Evolutionary conservation across 2,113 vertebrate genomes (phyloP), one percentile per base, ranked within the genome.

Genomic region (Neogobius melanostomus): DNA sequence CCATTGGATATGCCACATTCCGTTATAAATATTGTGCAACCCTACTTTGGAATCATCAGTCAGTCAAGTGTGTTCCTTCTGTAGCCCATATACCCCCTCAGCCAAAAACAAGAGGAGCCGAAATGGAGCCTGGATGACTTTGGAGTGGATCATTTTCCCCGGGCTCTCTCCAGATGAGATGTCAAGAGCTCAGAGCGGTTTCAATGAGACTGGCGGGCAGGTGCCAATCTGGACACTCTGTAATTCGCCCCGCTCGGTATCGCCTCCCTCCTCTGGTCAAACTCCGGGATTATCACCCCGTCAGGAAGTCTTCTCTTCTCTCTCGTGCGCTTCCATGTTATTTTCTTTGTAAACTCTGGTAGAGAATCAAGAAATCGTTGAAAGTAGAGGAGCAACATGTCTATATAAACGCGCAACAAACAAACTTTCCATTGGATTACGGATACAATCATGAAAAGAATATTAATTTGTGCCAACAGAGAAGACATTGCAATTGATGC

Each of bases 151-250:
- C 68, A 71, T 79, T 70, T 76, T 70, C 42, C 51, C 42, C 51
- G 14, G 67, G 64, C 71, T 77, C 66, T 15, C 54, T 48, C 17
- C 52, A 54, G 74, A 65, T 63, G 10, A 36, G 45, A 68, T 69
- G 82, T 78, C 76, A 69, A 70, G 63, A 73, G 75, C 62, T 56
- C 64, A 72, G 75, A 63, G 68, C 69, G 69, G 68, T 75, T 82
- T 71, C 53, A 75, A 45, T 77, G 80, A 75, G 64, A 69, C 72
- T 68, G 11, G 1, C 62, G 71, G 75, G 79, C 80, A 66, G 79
- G 84, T 85, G 87, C 76, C 82, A 81, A 56, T 84, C 84, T 77
- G 77, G 54, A 82, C 70, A 74, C 77, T 70, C 66, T 77, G 77
- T 87, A 87, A 90, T 87, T 78, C 82, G 71, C 48, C 28, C 49